phyloP scores from a whole-genome alignment of 2,888 invertebrate species.

The Xestia sexstrigata region DNA sequence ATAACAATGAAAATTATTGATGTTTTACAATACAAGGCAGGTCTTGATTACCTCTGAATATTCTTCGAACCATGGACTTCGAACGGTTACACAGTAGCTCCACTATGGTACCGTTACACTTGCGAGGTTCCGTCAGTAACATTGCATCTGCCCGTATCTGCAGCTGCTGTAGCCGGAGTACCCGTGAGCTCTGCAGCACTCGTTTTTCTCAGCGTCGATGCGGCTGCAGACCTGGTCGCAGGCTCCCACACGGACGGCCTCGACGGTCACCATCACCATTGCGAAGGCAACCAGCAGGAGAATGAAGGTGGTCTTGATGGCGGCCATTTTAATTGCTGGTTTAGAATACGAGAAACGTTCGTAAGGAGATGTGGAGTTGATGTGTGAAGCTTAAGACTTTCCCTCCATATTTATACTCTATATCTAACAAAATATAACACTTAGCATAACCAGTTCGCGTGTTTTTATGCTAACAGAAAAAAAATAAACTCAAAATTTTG shows the following conservation, averaged over 20 bases:
- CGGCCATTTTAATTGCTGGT: conserved; percentile 31
- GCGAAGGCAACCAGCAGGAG: conserved; percentile 42
- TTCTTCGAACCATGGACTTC: conserved; percentile 5
- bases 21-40: background rate
- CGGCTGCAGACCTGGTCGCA: conserved; percentile 43
- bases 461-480: conserved; percentile 1
- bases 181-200: conserved; percentile 44
- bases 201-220: conserved; percentile 7
- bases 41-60: conserved; percentile 5
- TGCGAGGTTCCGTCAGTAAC: conserved; percentile 15
- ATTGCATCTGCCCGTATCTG: accelerated
- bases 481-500: background rate
- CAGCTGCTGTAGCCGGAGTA: conserved; percentile 8
- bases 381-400: background rate
- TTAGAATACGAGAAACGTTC: background rate
- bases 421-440: background rate
- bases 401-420: background rate
- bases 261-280: conserved; percentile 41
- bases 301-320: conserved; percentile 33
- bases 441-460: background rate
- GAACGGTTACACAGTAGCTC: conserved; percentile 11
- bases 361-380: background rate
- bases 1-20: background rate
- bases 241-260: conserved; percentile 17
- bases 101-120: background rate